Evolutionary conservation across 2,888 invertebrate species (phyloP), one percentile per base, ranked within the genome.

Genomic region (Eustalomyia histrio): DNA sequence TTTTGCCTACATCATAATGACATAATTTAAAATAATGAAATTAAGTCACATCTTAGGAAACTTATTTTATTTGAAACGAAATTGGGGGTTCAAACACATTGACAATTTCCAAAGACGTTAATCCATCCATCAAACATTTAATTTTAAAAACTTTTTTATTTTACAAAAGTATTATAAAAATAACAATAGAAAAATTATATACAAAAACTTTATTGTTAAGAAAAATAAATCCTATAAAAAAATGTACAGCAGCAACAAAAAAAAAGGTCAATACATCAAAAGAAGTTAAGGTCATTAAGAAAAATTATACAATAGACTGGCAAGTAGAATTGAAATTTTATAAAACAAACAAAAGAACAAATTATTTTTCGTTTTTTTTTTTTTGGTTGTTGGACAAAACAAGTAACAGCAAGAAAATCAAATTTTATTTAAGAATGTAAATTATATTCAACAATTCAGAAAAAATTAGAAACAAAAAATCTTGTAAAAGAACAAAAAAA

Each of bases 191-290:
- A 57, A 47, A 12, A 47, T 35, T 69, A 35, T 69, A 18, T 21
- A 33, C 8, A 35, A 69, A 69, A 76, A n/a, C 57, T 63, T 64
- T 57, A 65, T 69, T 57, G 16, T 63, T 57, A 35, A 6, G 33
- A 24, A 50, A 58, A 43, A 24, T 39, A 16, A 39, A 53, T 53
- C 47, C 6, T 16, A 16, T 43, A 1, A 24, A 16, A 24, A 52
- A 24, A 12, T 12, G 33, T 14, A 10, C 52, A 58, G 12, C 3
- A 29, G 12, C 6, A 14, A n/a, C 10, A 39, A 14, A 43, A 17
- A 60, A 78, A 79, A 79, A 78, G 76, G 73, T 73, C 80, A 80
- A 76, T 64, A 76, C 73, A 76, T 76, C 76, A 76, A 80, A 81
- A 81, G 64, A 76, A 65, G 61, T 78, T 63, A 67, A 68, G 74